Base-by-base conservation (phyloP, 2,797 vertebrate species). In the Danio kyathit region DNA sequence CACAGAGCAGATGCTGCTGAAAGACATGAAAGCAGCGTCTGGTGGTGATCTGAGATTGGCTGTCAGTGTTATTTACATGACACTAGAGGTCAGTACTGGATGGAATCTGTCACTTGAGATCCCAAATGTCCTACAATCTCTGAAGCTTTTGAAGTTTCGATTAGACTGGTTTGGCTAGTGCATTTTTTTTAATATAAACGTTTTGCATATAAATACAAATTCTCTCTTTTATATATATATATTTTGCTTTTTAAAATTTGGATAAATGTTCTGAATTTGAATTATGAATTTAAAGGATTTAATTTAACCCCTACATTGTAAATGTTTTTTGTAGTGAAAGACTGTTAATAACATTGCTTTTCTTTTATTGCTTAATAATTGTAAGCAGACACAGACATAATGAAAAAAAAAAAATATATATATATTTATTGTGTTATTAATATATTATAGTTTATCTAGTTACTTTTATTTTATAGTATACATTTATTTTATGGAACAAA, bases 1-100 rank as follows among this genome's bases (percentile, higher is more conserved):
- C 0, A 96, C 95, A 0, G 96, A 97, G 73, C 96, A 98, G 91
- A 96, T 98, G 96, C 86, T 98, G 86, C 83, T 95, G 81, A 99
- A 98, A 86, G 97, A 99, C 92, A 94, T 97, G 91, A 99, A 99
- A 84, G 89, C 85, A 0, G 78, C 95, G 17, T 90, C 89, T 0
- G 83, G 84, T 0, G 92, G 90, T 5, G 92, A 93, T 63, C 72
- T 90, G 8, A 86, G 75, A 3, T 6, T 97, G 0, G 93, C 92
- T 2, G 1, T 97, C 80, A 96, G 95, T 1, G 93, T 94, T 0
- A 40, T 98, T 38, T 99, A 97, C 60, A 76, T 96, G 90, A 89
- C 88, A 0, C 83, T 98, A 61, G 93, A 96, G 93, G 97, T 97
- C 87, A 89, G 88, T 80, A 52, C 46, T 51, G 49, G 48, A 38